Evolutionary conservation across 2,888 invertebrate species (phyloP).

Genomic region (Cephus spinipes): DNA sequence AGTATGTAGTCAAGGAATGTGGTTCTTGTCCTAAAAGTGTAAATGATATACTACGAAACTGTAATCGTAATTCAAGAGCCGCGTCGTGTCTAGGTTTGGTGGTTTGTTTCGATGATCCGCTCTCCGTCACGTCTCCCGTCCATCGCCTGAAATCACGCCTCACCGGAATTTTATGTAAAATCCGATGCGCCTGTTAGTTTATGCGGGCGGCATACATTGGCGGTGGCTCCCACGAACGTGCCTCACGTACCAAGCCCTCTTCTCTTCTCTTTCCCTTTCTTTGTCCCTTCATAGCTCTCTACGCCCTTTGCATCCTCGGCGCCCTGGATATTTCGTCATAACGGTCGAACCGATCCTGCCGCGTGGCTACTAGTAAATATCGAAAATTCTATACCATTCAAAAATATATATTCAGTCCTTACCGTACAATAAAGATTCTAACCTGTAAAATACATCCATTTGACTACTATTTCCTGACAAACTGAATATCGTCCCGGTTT

Average conservation of each 20-base stretch:
- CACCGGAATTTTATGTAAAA: slow-evolving; percentile 65
- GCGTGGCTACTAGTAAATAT: background rate
- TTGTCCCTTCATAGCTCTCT: slow-evolving; percentile 36
- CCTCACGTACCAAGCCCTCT: slow-evolving; percentile 61
- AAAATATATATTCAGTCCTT: background rate
- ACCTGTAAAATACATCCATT: background rate
- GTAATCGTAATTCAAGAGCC: slow-evolving; percentile 55
- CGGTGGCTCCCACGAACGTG: slow-evolving; percentile 62
- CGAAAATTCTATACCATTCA: background rate
- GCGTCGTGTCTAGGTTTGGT: slow-evolving; percentile 6
- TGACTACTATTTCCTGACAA: background rate
- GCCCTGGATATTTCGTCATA: slow-evolving; percentile 14
- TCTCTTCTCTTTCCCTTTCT: slow-evolving; percentile 42
- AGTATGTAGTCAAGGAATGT: background rate
- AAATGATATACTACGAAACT: slow-evolving; percentile 30
- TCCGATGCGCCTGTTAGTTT: slow-evolving; percentile 66
- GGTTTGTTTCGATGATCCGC: slow-evolving; percentile 48
- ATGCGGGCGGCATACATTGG: slow-evolving; percentile 66
- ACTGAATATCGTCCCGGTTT: background rate
- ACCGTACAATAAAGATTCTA: background rate
- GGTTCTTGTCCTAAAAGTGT: background rate
- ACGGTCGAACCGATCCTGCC: background rate
- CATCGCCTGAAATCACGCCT: slow-evolving; percentile 59
- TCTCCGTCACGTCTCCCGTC: slow-evolving; percentile 58
- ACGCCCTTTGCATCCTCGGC: slow-evolving; percentile 33